Evolutionary conservation across 1,140 invertebrate genomes (phyloP).

Genomic region (Tetramorium simillimum): DNA sequence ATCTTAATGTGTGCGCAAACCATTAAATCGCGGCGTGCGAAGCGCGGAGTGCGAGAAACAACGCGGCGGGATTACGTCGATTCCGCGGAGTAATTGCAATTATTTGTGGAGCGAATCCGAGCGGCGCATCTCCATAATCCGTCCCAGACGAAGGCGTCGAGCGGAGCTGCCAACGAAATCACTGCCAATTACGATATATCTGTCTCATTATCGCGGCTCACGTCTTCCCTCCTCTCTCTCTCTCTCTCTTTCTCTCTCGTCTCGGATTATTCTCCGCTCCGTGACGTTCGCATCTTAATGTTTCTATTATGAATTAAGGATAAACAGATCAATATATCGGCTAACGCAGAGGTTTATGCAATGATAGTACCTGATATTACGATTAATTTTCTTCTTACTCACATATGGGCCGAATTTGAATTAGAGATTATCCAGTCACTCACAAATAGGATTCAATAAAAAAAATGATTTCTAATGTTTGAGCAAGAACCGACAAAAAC

Average conservation of each 20-base stretch:
- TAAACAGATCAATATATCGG: not conserved
- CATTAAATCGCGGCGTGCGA: constrained; percentile 53
- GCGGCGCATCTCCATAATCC: constrained; percentile 48
- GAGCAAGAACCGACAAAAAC: not conserved
- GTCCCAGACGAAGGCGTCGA: constrained; percentile 46
- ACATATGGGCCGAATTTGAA: not conserved
- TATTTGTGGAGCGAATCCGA: constrained; percentile 58
- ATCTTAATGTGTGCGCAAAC: constrained; percentile 52
- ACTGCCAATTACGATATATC: constrained; percentile 52
- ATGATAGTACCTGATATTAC: not conserved
- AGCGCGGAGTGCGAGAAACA: constrained; percentile 50
- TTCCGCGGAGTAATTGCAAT: constrained; percentile 52
- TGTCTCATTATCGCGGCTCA: constrained; percentile 44
- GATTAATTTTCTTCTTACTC: not conserved
- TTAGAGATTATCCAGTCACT: not conserved
- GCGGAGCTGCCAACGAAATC: constrained; percentile 35
- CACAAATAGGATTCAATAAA: not conserved
- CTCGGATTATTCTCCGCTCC: not conserved
- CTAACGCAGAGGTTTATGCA: too few species aligned
- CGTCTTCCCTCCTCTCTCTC: not conserved
- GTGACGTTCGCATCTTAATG: not conserved
- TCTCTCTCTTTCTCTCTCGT: not conserved
- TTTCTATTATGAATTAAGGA: not conserved
- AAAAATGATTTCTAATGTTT: not conserved
- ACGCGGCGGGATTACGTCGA: constrained; percentile 51